Percentiles rank a stretch among this genome's conserved stretches.
Evolutionary conservation across 2,797 vertebrate species (phyloP).

Genomic region (Borostomias antarcticus): DNA sequence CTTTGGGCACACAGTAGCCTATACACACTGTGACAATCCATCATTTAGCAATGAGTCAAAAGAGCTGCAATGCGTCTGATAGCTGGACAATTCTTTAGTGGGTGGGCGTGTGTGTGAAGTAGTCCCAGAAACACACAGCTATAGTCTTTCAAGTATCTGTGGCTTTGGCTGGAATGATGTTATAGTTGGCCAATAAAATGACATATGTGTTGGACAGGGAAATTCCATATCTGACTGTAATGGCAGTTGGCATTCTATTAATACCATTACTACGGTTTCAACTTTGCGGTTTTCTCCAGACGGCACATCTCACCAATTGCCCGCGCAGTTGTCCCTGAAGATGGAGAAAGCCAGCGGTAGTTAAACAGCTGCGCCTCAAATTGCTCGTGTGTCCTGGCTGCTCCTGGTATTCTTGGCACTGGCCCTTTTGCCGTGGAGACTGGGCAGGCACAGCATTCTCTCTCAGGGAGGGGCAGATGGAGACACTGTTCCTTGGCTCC

Average conservation of each 20-base stretch:
- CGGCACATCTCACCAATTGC: slow-evolving; percentile 57
- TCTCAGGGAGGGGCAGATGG: slow-evolving; percentile 60
- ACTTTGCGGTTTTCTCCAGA: slow-evolving; percentile 44
- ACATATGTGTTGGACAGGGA: slow-evolving; percentile 17
- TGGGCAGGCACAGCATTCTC: slow-evolving; percentile 58
- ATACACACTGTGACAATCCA: not conserved
- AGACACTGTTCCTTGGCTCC: slow-evolving; percentile 25
- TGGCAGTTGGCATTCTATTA: slow-evolving; percentile 57
- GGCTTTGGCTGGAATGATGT: not conserved
- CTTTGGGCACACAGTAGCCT: not conserved
- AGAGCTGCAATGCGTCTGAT: not conserved
- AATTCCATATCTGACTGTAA: slow-evolving; percentile 21
- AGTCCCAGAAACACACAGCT: not conserved
- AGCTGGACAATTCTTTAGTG: not conserved
- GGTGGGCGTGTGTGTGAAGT: not conserved
- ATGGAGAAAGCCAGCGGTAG: slow-evolving; percentile 44
- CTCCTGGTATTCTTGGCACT: slow-evolving; percentile 58
- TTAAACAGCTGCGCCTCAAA: slow-evolving; percentile 61
- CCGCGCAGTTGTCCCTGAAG: slow-evolving; percentile 31
- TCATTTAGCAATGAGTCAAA: not conserved
- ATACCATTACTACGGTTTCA: slow-evolving; percentile 33
- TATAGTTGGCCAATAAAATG: slow-evolving; percentile 25
- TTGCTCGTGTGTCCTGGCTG: slow-evolving; percentile 38
- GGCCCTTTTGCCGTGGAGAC: slow-evolving; percentile 33
- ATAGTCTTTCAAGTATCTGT: not conserved